These are phyloP conservation scores for Gymnoscopelus microlampas DNA, from an alignment of 2,797 vertebrate species.

Conservation along the genomic window DNA sequence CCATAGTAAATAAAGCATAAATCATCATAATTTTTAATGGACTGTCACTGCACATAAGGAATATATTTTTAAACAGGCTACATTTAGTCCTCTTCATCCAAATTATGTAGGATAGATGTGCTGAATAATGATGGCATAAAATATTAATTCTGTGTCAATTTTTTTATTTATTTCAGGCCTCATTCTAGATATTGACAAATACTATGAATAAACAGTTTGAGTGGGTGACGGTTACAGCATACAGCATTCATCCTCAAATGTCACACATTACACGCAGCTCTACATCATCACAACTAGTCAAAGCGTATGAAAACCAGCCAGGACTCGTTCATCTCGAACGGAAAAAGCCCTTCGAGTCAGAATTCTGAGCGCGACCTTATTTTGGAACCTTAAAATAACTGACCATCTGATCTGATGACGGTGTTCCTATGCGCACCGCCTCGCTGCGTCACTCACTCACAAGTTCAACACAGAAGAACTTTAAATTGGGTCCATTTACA, in stretches of 20 bases:
- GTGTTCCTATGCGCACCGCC: constrained; percentile 52
- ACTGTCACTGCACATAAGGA: background rate
- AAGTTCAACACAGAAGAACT: constrained; percentile 24
- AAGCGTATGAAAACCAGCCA: background rate
- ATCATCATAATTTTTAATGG: background rate
- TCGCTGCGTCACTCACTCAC: constrained; percentile 31
- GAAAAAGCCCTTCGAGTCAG: constrained; percentile 32
- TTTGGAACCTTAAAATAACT: constrained; percentile 77
- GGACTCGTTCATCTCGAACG: constrained; percentile 2
- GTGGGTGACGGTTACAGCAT: background rate
- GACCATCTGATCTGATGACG: constrained; percentile 73
- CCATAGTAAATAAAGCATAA: background rate
- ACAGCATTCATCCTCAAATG: background rate
- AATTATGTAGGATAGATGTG: too few relatives aligned
- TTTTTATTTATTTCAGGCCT: too few relatives aligned
- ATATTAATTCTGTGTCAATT: too few relatives aligned
- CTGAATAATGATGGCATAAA: too few relatives aligned
- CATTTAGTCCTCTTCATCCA: too few relatives aligned
- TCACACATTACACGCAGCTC: background rate
- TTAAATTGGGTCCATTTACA: constrained; percentile 10
- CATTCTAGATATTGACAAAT: too few relatives aligned
- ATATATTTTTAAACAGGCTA: background rate
- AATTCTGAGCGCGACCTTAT: constrained; percentile 70
- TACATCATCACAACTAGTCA: background rate
- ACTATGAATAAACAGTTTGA: background rate